Evolutionary conservation across 2,113 vertebrate genomes (phyloP).

Genomic region (Stigmatopora argus): DNA sequence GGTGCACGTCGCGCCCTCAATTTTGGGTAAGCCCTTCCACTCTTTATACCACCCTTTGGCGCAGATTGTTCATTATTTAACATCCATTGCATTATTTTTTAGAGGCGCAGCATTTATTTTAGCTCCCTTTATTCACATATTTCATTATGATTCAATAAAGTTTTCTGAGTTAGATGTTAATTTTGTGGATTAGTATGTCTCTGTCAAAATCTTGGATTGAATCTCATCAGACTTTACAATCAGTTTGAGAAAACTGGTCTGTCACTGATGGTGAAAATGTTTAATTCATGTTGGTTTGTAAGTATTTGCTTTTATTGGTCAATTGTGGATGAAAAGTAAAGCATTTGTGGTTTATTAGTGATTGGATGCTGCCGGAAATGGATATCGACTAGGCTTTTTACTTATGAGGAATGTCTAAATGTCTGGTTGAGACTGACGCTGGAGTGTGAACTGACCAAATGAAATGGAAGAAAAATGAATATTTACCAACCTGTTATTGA

Average conservation of each 20-base stretch:
- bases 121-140: background rate
- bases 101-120: background rate
- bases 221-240: background rate
- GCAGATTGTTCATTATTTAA: no score
- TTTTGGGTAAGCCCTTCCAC: constrained; percentile 78
- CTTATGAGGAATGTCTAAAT: constrained; percentile 21
- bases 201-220: background rate
- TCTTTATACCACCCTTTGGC: background rate
- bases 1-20: constrained; percentile 84
- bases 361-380: constrained; percentile 69
- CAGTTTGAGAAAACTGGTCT: no score
- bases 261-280: background rate
- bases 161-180: background rate
- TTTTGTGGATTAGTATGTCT: background rate
- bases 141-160: background rate
- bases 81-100: background rate
- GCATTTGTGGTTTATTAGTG: constrained; percentile 62
- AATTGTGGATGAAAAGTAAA: constrained; percentile 70
- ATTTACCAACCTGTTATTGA: background rate
- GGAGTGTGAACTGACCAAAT: background rate
- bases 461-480: background rate
- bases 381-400: constrained; percentile 62
- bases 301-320: constrained; percentile 17
- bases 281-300: constrained; percentile 28
- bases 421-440: constrained; percentile 2